Conservation (phyloP, 2,888 invertebrate species). For the Mythimna loreyi region DNA sequence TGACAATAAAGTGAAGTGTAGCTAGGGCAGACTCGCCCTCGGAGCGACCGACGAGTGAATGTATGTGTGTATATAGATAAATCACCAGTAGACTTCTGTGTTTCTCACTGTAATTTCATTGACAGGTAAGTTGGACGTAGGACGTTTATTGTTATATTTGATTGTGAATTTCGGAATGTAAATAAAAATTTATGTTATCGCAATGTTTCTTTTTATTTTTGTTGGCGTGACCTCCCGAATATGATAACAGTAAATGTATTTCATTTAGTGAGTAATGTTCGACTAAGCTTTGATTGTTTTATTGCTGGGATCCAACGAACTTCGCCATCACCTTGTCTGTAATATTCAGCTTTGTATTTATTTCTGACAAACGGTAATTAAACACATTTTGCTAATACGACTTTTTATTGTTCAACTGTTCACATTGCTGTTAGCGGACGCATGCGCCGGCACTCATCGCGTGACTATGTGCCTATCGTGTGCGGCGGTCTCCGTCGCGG, state of each 20-base stretch:
- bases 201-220: conserved; percentile 76
- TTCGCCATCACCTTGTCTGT: conserved; percentile 54
- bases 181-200: conserved; percentile 90
- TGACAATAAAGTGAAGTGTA: conserved; percentile 23
- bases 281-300: conserved; percentile 60
- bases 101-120: conserved; percentile 80
- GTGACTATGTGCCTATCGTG: too few species aligned
- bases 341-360: conserved; percentile 63
- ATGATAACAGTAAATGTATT: conserved; percentile 52
- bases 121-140: conserved; percentile 76
- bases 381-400: conserved; percentile 60
- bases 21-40: conserved; percentile 27
- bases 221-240: conserved; percentile 45
- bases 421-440: not conserved
- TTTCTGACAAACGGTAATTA: conserved; percentile 59
- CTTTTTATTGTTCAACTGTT: conserved; percentile 75
- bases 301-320: conserved; percentile 63
- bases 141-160: conserved; percentile 85
- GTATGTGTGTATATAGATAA: conserved; percentile 74
- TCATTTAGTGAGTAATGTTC: conserved; percentile 45
- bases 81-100: conserved; percentile 72
- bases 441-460: too few species aligned
- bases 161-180: conserved; percentile 90
- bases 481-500: too few species aligned
- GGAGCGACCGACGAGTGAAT: conserved; percentile 62